Evolutionary conservation across 2,888 invertebrate genomes (phyloP).

Genomic region (Xiphydria camelus): DNA sequence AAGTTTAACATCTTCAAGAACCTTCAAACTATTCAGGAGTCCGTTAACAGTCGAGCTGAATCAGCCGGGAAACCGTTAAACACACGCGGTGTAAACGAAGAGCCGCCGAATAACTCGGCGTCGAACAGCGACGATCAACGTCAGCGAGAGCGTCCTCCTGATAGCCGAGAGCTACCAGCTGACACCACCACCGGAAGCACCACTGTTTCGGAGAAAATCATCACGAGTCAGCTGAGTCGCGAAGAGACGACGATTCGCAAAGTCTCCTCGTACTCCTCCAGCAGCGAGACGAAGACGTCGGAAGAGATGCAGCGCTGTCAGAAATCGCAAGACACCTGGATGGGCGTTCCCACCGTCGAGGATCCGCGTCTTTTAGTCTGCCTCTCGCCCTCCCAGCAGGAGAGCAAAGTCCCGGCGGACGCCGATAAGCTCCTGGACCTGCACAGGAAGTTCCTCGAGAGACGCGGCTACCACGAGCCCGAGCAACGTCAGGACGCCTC

Average conservation of each 20-base stretch:
- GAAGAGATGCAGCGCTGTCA: constrained; percentile 56
- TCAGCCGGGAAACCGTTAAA: background rate
- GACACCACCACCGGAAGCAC: background rate
- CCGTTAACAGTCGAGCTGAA: constrained; percentile 16
- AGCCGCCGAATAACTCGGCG: background rate
- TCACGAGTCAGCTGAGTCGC: too few species aligned
- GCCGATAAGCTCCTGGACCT: constrained; percentile 70
- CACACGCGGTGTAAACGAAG: background rate
- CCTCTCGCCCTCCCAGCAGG: constrained; percentile 74
- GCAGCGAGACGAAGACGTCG: constrained; percentile 40
- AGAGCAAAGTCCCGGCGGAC: constrained; percentile 61
- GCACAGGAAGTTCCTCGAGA: constrained; percentile 71
- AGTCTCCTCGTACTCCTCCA: background rate
- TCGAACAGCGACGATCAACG: background rate
- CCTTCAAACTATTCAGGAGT: constrained; percentile 30
- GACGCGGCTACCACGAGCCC: constrained; percentile 64
- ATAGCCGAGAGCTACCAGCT: too few species aligned
- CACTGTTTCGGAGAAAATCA: constrained; percentile 25
- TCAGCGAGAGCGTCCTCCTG: too few species aligned
- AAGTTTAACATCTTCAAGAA: constrained; percentile 40
- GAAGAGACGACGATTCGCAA: background rate
- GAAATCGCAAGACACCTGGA: constrained; percentile 60
- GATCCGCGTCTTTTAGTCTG: constrained; percentile 69
- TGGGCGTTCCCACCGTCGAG: constrained; percentile 65
- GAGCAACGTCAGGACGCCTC: constrained; percentile 8